Base-by-base conservation (phyloP, 2,113 vertebrate genomes). In the Xiphophorus maculatus region DNA sequence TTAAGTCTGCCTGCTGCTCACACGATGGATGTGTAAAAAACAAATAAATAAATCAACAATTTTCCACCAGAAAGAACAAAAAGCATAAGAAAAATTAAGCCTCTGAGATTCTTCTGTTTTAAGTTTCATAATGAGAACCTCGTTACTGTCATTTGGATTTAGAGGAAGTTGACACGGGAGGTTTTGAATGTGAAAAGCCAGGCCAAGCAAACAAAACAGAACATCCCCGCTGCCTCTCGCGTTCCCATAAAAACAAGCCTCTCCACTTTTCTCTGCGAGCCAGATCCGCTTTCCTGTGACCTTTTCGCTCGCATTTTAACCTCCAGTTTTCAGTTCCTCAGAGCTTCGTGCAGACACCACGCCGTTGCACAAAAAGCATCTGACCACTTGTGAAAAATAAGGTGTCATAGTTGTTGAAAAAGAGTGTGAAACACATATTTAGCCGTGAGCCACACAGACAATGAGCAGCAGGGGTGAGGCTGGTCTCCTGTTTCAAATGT, bases 1-100 rank as follows among this genome's bases (percentile, higher is more conserved):
- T 90, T 86, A 82, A 84, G 81, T 77, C 77, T 72, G 69, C 84
- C 81, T 79, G 90, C 91, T 90, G 88, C 72, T 88, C 61, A 37
- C 70, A 74, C 19, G 19, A 5, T 44, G 82, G 72, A 76, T 35
- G 75, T 29, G 35, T 3, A 37, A 37, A 2, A 37, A 37, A 37
- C 3, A 12, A 37, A 37, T 37, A 37, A 37, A 37, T 37, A 66
- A 69, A 60, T 81, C 71, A 70, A 42, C 9, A 1, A 27, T 13
- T 37, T 37, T 33, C 63, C 22, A 58, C 25, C 22, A 58, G 35
- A 51, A 51, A 58, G 22, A n/a, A 58, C 51, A 58, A n/a, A 58
- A 58, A 7, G 17, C 19, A 54, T 25, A 10, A 58, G 51, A 19
- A 51, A 8, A 7, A 51, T 5, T 19, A 51, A 51, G 17, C 15